A percentile compares a stretch with the other conserved stretches of the same genome.
phyloP scores from a whole-genome alignment of 35 echinoderm and acorn worm species.

The Ophiothrix spiculata region DNA sequence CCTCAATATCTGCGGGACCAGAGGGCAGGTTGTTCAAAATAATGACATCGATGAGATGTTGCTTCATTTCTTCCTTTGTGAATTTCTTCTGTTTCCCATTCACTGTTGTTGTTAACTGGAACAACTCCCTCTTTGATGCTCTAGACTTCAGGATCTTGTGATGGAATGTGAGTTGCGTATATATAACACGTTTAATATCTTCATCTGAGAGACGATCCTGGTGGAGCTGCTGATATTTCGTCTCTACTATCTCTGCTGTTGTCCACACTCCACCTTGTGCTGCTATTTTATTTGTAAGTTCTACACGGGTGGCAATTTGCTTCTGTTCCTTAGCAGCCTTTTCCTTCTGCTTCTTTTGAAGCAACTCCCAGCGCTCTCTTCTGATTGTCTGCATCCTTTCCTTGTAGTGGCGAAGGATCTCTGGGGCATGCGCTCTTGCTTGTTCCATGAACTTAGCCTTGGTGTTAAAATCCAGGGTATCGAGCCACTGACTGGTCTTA shows the following conservation, averaged over 20 bases:
- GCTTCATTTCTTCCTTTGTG: neutral
- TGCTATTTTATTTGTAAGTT: neutral
- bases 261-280: neutral
- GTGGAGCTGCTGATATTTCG: no score
- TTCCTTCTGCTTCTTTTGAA: conserved; percentile 28
- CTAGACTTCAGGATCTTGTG: neutral
- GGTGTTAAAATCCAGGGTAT: neutral
- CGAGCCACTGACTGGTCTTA: conserved; percentile 7
- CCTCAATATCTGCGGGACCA: neutral
- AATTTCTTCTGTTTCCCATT: neutral
- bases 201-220: neutral
- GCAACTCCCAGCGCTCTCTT: neutral
- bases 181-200: neutral
- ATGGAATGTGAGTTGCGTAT: neutral
- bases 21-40: neutral
- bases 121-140: neutral
- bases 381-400: conserved; percentile 4
- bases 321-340: conserved; percentile 5
- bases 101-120: neutral
- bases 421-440: neutral
- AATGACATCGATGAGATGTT: neutral
- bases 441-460: conserved; percentile 26
- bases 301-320: neutral
- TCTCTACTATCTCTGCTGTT: neutral
- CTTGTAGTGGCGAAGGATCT: neutral